Conservation (phyloP, 1,140 invertebrate species). For the Eriocheir sinensis region DNA sequence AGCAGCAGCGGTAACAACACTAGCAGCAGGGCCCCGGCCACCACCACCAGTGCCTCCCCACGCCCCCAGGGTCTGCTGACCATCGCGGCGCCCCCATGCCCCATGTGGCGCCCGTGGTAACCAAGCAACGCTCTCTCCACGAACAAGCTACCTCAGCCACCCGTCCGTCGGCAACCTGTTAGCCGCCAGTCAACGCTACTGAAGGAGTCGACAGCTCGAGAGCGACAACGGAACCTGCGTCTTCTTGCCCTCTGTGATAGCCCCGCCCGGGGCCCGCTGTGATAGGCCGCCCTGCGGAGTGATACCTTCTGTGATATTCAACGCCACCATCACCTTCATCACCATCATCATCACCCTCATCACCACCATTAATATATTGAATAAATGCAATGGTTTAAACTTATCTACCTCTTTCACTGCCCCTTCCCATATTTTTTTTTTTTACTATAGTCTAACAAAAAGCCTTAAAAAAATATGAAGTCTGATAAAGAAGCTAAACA, state of each 20-base stretch:
- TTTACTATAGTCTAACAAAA: background rate
- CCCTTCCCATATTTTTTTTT: background rate
- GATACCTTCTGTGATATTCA: slow-evolving; percentile 71
- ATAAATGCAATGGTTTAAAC: slow-evolving; percentile 56
- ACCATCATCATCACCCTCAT: slow-evolving; percentile 41
- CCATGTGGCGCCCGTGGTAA: slow-evolving; percentile 80
- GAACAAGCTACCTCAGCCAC: slow-evolving; percentile 62
- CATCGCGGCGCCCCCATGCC: slow-evolving; percentile 72
- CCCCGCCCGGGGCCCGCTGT: slow-evolving; percentile 73
- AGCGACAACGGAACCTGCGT: slow-evolving; percentile 71
- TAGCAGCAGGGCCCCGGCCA: slow-evolving; percentile 65
- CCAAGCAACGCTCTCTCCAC: slow-evolving; percentile 42
- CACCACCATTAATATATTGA: slow-evolving; percentile 40
- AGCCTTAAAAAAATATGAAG: background rate
- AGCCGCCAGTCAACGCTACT: slow-evolving; percentile 35
- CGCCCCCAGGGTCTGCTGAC: slow-evolving; percentile 76
- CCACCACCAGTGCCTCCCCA: slow-evolving; percentile 60
- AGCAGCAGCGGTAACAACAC: slow-evolving; percentile 53
- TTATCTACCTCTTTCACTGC: slow-evolving; percentile 55
- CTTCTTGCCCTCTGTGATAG: slow-evolving; percentile 76
- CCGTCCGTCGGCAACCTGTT: slow-evolving; percentile 56
- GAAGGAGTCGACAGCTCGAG: slow-evolving; percentile 58
- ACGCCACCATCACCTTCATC: background rate
- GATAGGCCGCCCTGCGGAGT: slow-evolving; percentile 66
- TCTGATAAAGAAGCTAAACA: too few species aligned